Percentiles rank a stretch among this genome's conserved stretches.
Conservation (phyloP, 1,140 invertebrate genomes). For the Drosophila littoralis region DNA sequence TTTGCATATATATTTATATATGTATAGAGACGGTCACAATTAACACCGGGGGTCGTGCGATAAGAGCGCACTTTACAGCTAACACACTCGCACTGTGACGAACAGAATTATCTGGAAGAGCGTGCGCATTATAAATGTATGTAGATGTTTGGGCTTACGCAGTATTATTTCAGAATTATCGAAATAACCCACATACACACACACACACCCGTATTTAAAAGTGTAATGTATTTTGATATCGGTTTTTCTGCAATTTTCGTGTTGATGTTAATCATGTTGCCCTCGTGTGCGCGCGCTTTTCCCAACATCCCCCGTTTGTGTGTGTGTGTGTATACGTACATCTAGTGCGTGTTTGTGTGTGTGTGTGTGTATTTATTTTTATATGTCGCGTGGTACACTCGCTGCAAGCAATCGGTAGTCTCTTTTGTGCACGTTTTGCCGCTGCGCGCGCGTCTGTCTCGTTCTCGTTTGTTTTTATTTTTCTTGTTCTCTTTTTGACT, state of each 20-base stretch:
- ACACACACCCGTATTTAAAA: slow-evolving; percentile 16
- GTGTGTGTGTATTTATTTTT: slow-evolving; percentile 51
- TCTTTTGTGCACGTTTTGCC: slow-evolving; percentile 68
- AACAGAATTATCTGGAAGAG: slow-evolving; percentile 65
- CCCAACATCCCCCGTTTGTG: slow-evolving; percentile 48
- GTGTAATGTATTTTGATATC: slow-evolving; percentile 53
- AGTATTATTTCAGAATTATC: slow-evolving; percentile 74
- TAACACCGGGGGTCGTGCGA: slow-evolving; percentile 68
- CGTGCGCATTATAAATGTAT: slow-evolving; percentile 13
- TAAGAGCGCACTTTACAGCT: slow-evolving; percentile 49
- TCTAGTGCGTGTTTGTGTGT: slow-evolving; percentile 28
- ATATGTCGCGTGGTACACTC: slow-evolving; percentile 51
- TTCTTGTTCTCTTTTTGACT: slow-evolving; percentile 77
- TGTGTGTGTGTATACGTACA: slow-evolving; percentile 18
- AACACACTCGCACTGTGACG: slow-evolving; percentile 14
- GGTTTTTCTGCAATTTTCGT: slow-evolving; percentile 42
- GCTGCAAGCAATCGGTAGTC: slow-evolving; percentile 54
- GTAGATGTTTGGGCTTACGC: slow-evolving; percentile 16
- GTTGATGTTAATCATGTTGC: slow-evolving; percentile 52
- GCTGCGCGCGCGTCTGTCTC: slow-evolving; percentile 63
- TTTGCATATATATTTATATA: slow-evolving; percentile 20
- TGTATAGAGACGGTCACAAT: slow-evolving; percentile 51
- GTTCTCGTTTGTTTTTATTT: slow-evolving; percentile 79
- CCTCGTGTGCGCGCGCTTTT: slow-evolving; percentile 82
- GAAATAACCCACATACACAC: neutral